Evolutionary conservation across 2,888 invertebrate species (phyloP).

Genomic region (Tenthredo livida): DNA sequence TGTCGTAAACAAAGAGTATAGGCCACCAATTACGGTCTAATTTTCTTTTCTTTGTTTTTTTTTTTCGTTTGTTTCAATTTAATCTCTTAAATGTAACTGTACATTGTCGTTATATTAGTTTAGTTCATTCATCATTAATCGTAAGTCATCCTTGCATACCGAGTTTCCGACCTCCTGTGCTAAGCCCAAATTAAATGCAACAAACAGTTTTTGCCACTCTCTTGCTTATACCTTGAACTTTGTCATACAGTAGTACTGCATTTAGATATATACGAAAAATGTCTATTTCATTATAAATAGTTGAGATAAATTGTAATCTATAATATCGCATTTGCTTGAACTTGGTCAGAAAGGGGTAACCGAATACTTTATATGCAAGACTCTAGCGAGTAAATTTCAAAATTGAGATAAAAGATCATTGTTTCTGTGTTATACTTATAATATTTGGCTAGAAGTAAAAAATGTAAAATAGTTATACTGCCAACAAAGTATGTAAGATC

Average conservation of each 20-base stretch:
- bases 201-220: neutral
- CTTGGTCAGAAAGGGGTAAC: neutral
- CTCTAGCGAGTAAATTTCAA: neutral
- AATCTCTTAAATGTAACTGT: constrained; percentile 4
- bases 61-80: neutral
- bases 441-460: constrained; percentile 22
- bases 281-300: neutral
- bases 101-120: neutral
- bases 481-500: constrained; percentile 16
- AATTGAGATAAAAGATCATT: neutral
- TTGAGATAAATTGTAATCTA: neutral
- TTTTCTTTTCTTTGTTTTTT: neutral
- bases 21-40: constrained; percentile 80
- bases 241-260: neutral
- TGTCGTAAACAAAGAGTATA: constrained; percentile 95
- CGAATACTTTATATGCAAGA: neutral
- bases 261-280: neutral
- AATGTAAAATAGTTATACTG: constrained; percentile 13
- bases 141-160: constrained; percentile 7
- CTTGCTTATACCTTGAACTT: neutral
- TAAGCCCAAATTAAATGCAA: neutral
- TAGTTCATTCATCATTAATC: neutral
- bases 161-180: neutral
- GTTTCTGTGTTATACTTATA: neutral
- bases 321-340: neutral